Base-by-base conservation (phyloP, 2,113 vertebrate species). In the Nothoprocta pentlandii region DNA sequence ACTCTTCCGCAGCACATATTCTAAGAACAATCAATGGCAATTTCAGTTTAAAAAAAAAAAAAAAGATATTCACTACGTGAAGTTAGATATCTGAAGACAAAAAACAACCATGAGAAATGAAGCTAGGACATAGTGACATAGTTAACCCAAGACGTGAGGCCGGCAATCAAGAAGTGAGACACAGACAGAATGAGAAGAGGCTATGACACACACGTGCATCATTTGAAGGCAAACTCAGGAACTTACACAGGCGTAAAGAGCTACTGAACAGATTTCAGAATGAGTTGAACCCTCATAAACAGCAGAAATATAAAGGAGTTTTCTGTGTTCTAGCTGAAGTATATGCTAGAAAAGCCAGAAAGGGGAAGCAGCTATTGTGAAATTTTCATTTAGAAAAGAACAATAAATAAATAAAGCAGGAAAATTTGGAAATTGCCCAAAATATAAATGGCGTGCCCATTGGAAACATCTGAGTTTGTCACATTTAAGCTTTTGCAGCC, bases 191-290 rank as follows among this genome's bases (percentile, higher is more conserved):
- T 0, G 1, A 78, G 32, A 94, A 73, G 23, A 84, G 1, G 25
- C 44, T 80, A 53, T 4, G 11, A 89, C 39, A 75, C 4, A 13
- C 8, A 56, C 30, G 30, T 56, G 15, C 28, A 80, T 49, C 25
- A 85, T 66, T 49, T 74, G 87, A 87, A 87, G 89, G 91, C 47
- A 51, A 91, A 91, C 66, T 63, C 67, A 76, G 73, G 66, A 90
- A 84, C 63, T 73, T 81, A 49, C 12, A 82, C 9, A 76, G 15
- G 22, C 9, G 56, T 82, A 68, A 85, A 66, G 53, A 87, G n/a
- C 42, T 74, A 54, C 23, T 3, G 78, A 85, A 76, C 2, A 80
- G 25, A 76, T 75, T 41, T n/a, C 49, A 49, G 9, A 66, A 89
- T 68, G 64, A 79, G 80, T 2, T 89, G 70, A 81, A 34, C 28